Base-by-base conservation (phyloP, 2,888 invertebrate genomes). In the Dorcus parallelipipedus region DNA sequence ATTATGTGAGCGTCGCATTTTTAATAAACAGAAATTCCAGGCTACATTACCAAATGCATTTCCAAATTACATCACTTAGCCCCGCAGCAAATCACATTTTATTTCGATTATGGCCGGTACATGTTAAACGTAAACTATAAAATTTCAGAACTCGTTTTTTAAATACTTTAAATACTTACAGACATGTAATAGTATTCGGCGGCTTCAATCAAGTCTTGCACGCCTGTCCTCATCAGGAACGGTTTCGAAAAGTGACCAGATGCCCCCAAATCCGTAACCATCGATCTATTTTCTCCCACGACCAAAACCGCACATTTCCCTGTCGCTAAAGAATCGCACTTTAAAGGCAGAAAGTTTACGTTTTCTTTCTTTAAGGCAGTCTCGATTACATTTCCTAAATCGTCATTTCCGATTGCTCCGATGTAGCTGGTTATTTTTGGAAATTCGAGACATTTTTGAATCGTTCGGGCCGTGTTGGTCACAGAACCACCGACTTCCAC, bases 251-350 rank as follows among this genome's bases (percentile, higher is more conserved):
- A 67, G 17, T 7, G 45, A 38, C 59, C 59, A 2, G 71, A 69
- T 4, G 68, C 69, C 2, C 69, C 70, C 26, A 70, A 59, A 57
- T 69, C 66, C 3, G 70, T 69, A 14, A 67, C 61, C 23, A 71
- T 56, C 41, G 69, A 67, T 48, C 71, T 64, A n/a, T 65, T 59
- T 8, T 64, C 49, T 8, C 55, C 62, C 8, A 53, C 60, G 17
- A 70, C 33, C 23, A 71, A 51, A 40, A 70, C 70, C 0, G 66
- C 69, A 39, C 67, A 68, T 55, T 59, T 67, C 20, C 66, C 69
- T 1, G 71, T 70, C 10, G 40, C 47, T 38, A 54, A 38, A 14
- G 54, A 40, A 3, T 39, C 9, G 6, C 64, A 57, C 54, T 63
- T 56, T 26, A 55, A 54, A 14, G 68, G 63, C 38, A 63, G 43